Evolutionary conservation across 2,113 vertebrate species (phyloP).

Genomic region (mouse (Mus musculus)): DNA sequence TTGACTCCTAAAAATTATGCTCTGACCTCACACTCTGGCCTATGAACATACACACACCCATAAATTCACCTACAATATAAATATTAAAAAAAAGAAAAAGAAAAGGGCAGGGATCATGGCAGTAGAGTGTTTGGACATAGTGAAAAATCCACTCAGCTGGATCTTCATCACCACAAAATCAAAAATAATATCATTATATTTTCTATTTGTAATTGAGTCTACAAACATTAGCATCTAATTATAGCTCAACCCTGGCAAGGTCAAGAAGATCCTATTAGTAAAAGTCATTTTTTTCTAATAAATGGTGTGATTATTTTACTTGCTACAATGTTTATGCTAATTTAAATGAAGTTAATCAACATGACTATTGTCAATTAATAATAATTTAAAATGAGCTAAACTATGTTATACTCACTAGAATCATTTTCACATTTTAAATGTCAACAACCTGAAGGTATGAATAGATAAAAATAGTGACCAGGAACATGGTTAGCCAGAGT

Average conservation of each 20-base stretch:
- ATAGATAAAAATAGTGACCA: background rate
- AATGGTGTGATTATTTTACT: background rate
- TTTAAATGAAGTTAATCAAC: slow-evolving; percentile 6
- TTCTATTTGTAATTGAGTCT: slow-evolving; percentile 4
- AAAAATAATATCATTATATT: background rate
- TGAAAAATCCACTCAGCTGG: background rate
- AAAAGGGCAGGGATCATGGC: background rate
- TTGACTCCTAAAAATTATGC: background rate
- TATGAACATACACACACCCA: background rate
- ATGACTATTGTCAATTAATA: background rate
- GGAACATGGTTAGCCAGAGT: background rate
- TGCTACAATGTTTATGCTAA: background rate
- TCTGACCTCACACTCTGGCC: background rate
- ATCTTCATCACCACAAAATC: background rate
- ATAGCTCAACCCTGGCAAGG: background rate
- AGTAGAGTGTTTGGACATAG: background rate
- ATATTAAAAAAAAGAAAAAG: background rate
- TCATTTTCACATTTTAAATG: slow-evolving; percentile 34
- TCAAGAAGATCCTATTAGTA: background rate
- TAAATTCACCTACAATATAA: background rate
- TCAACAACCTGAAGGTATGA: background rate
- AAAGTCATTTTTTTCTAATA: slow-evolving; percentile 21
- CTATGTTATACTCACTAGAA: background rate
- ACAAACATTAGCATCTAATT: background rate
- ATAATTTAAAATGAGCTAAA: background rate